Evolutionary conservation across 64 coral and sea anemone species (phyloP).

Genomic region (Actinia tenebrosa): DNA sequence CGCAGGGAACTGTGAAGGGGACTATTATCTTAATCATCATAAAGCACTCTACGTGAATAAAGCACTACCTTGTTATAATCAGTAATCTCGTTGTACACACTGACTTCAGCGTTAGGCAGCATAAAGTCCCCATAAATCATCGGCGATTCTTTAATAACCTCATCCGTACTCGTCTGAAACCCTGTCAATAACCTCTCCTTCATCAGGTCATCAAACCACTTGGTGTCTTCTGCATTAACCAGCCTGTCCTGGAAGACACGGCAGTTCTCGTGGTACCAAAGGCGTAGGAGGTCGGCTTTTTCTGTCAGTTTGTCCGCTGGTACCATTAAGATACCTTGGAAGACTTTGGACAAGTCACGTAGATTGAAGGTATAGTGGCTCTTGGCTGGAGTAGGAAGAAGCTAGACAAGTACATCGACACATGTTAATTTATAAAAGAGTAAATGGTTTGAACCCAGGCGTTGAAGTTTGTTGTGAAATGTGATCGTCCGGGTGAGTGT

Average conservation of each 20-base stretch:
- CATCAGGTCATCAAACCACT: slow-evolving; percentile 92
- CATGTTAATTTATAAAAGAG: neutral
- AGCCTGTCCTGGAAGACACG: slow-evolving; percentile 94
- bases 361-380: slow-evolving; percentile 99
- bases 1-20: too few relatives aligned
- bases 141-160: slow-evolving; percentile 80
- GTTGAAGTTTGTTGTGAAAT: too few relatives aligned
- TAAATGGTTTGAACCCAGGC: too few relatives aligned
- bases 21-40: neutral
- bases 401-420: slow-evolving; percentile 27
- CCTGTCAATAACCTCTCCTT: slow-evolving; percentile 80
- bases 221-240: slow-evolving; percentile 93
- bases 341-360: slow-evolving; percentile 96
- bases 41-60: neutral
- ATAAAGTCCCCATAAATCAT: slow-evolving; percentile 99
- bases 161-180: slow-evolving; percentile 65
- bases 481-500: too few relatives aligned
- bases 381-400: slow-evolving; percentile 93
- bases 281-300: slow-evolving; percentile 66
- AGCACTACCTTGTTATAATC: slow-evolving; percentile 76
- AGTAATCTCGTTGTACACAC: slow-evolving; percentile 76
- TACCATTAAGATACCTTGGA: slow-evolving; percentile 96
- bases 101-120: slow-evolving; percentile 79
- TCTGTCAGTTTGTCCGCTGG: slow-evolving; percentile 59
- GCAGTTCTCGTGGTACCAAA: slow-evolving; percentile 97